Evolutionary conservation across 2,797 vertebrate genomes (phyloP), one percentile per base, ranked within the genome.

Genomic region (Apogon talboti): DNA sequence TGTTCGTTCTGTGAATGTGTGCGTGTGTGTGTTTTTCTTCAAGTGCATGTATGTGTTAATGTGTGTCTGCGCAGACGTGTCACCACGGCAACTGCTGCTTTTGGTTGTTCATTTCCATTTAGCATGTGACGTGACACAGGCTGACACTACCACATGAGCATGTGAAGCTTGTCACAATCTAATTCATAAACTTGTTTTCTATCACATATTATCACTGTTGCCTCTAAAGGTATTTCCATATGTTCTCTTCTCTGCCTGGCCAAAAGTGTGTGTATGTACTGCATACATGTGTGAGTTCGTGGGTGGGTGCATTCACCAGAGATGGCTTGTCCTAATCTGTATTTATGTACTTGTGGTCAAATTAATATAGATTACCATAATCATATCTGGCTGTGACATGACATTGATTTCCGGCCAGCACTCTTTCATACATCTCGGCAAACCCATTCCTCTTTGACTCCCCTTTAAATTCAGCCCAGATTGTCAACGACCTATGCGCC

Each of bases 11-110:
- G 68, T 52, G 59, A 67, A 33, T 21, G 50, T 66, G 44, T 33
- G 28, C 45, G 12, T 64, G 9, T 49, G 9, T 49, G 68, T 71
- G 33, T 61, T 58, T 71, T 44, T 73, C 48, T 65, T 24, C 44
- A 40, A 64, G 46, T 33, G 43, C 24, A 51, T n/a, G 66, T 47
- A 57, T 58, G 75, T 85, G 77, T 69, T 66, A 60, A 15, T 46
- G 74, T 60, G 74, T 56, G 59, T 76, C 55, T 46, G 15, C 21
- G 19, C 66, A 43, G 55, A 66, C 37, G 18, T 43, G 71, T 87
- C 71, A 67, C 86, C 83, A 87, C 75, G 76, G 82, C 80, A 89
- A 84, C 82, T 72, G 78, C 81, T 85, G 79, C 75, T 83, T 79
- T 81, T 45, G 57, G 54, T 71, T 56, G 49, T 71, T 65, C 49